Evolutionary conservation across 2,888 invertebrate species (phyloP), one percentile per base, ranked within the genome.

Genomic region (Tineola bisselliella): DNA sequence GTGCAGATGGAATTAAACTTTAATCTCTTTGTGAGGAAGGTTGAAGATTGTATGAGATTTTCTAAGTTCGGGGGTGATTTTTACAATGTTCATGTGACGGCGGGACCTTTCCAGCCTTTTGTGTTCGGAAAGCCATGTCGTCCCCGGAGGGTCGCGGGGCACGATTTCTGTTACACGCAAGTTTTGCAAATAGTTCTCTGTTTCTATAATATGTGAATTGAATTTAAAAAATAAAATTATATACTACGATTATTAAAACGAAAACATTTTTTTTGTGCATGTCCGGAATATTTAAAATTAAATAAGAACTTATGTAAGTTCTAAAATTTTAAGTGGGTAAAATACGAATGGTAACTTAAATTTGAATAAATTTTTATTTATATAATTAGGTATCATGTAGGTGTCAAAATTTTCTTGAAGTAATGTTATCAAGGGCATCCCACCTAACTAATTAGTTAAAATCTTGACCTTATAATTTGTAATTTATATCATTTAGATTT

Each of bases 61-160:
- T 61, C 71, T 70, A 72, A 78, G 78, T 76, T 76, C 74, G 73
- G 73, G 77, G 77, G 74, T 66, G 79, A 82, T 83, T 84, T 84
- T 84, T 84, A 84, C 84, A 84, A 84, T 83, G 84, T 86, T 81
- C 84, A 81, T 82, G 84, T 82, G 84, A 84, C 79, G 82, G 82
- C 76, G 73, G 75, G 79, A 83, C 84, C 86, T 82, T 86, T 86
- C 81, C 76, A 79, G 77, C 77, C 83, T 79, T 84, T 86, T 86
- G 84, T 84, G 77, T 73, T 72, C 76, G 71, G 81, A 80, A 48
- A 77, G 78, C 79, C 76, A 77, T 79, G 81, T 79, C 80, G 79
- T 82, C 84, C 80, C 84, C 80, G 69, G 67, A 78, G 81, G 83
- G 84, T 75, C 72, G 69, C 69, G 69, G 74, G 73, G 76, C 80